Conservation (phyloP, 2,797 vertebrate genomes). For the Tokudaia tokunoshimensis region DNA sequence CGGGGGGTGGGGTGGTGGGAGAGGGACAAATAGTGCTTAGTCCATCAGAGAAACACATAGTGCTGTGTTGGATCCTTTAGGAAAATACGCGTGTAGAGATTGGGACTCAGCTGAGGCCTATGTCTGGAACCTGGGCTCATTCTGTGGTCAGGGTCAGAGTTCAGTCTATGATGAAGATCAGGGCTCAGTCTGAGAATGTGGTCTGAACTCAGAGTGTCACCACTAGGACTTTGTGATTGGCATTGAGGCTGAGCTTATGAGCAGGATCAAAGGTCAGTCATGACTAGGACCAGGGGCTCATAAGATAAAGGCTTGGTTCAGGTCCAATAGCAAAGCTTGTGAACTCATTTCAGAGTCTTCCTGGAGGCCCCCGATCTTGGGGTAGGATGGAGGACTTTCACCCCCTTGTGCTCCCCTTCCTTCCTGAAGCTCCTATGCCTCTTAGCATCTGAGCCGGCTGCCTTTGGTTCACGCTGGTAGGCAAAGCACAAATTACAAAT, state of each 20-base stretch:
- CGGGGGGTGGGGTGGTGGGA: background rate
- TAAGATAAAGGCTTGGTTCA: background rate
- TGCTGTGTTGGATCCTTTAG: background rate
- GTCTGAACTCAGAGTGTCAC: background rate
- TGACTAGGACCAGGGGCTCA: background rate
- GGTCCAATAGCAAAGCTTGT: background rate
- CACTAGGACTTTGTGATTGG: background rate
- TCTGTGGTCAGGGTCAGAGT: background rate
- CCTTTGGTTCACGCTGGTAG: slow-evolving; percentile 80
- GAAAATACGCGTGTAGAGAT: slow-evolving; percentile 19
- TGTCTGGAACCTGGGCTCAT: background rate
- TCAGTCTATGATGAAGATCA: background rate
- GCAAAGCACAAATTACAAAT: slow-evolving; percentile 75
- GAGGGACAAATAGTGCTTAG: background rate
- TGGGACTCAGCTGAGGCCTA: background rate
- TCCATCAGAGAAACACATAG: background rate
- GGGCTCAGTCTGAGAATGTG: background rate
- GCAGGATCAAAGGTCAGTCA: background rate
- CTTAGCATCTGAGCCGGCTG: slow-evolving; percentile 64
- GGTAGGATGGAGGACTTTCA: background rate
- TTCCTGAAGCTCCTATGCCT: background rate
- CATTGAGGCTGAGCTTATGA: background rate
- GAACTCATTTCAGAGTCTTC: background rate
- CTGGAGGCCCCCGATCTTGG: background rate
- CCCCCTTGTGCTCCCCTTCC: background rate